phyloP scores from a whole-genome alignment of 92 coral and sea anemone genomes.

The Montipora capitata region DNA sequence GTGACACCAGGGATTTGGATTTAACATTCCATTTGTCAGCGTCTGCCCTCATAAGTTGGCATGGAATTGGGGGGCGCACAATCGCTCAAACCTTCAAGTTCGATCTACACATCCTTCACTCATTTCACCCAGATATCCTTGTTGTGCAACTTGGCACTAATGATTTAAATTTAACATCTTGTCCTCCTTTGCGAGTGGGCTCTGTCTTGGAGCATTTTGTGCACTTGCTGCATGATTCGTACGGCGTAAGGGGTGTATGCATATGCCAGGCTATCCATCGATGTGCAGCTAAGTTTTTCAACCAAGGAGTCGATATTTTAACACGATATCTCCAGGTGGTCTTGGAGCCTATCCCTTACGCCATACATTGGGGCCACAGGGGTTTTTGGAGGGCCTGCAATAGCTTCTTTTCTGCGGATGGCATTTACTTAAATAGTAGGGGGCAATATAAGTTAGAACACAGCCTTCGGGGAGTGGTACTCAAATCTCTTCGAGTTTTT shows the following conservation, averaged over 20 bases:
- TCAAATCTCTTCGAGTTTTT: background rate
- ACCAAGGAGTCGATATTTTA: background rate
- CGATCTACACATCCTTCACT: constrained; percentile 14
- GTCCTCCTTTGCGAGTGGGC: constrained; percentile 14
- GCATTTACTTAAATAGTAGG: constrained; percentile 17
- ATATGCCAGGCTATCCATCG: constrained; percentile 39
- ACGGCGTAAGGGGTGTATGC: background rate
- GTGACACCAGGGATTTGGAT: background rate
- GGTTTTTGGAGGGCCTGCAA: constrained; percentile 28
- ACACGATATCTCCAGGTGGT: constrained; percentile 20
- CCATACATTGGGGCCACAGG: constrained; percentile 29
- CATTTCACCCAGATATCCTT: constrained; percentile 25
- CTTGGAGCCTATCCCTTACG: constrained; percentile 11
- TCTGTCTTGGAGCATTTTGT: constrained; percentile 28
- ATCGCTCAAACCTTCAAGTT: background rate
- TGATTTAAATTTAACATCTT: background rate
- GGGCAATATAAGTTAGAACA: constrained; percentile 37
- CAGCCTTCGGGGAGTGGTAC: constrained; percentile 29
- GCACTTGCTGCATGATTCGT: too few species aligned
- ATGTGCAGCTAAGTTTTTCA: background rate
- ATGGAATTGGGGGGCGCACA: constrained; percentile 37
- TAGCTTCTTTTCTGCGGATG: background rate
- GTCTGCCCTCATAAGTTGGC: constrained; percentile 1
- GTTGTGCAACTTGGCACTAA: constrained; percentile 48
- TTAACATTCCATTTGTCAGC: background rate